A percentile compares a stretch with the other conserved stretches of the same genome.
These are phyloP conservation scores for Pheucticus melanocephalus DNA, from an alignment of 2,113 vertebrate genomes.

Conservation along the genomic window DNA sequence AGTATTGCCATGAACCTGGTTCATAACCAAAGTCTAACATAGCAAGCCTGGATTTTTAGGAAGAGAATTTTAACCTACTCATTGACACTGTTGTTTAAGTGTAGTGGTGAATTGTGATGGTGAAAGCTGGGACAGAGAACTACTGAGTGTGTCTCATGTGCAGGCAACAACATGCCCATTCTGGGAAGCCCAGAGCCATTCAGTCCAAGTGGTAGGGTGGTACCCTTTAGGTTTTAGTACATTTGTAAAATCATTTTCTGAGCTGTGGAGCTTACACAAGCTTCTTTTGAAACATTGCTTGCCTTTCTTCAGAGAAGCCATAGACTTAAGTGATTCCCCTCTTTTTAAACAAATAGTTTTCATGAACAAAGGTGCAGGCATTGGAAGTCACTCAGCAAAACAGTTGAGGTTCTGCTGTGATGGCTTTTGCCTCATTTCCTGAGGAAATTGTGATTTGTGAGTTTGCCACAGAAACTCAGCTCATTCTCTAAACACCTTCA, in stretches of 20 bases:
- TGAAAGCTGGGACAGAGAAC: background rate
- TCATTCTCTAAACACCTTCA: background rate
- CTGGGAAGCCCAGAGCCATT: background rate
- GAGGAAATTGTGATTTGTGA: background rate
- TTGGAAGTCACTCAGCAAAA: background rate
- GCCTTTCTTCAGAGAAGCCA: background rate
- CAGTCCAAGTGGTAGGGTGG: background rate
- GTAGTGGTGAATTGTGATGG: background rate
- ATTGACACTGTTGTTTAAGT: background rate
- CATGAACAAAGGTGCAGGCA: background rate
- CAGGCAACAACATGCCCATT: background rate
- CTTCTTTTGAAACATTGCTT: background rate
- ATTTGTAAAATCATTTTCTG: background rate
- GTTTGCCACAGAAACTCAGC: background rate
- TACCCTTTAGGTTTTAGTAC: background rate
- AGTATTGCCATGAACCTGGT: background rate
- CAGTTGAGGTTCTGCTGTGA: background rate
- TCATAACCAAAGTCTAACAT: background rate
- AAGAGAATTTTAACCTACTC: background rate
- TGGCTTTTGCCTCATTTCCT: background rate
- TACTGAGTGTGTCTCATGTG: background rate
- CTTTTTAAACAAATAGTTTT: background rate
- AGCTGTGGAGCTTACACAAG: background rate
- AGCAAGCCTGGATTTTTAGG: background rate
- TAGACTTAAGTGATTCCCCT: background rate